Evolutionary conservation across 2,113 vertebrate species (phyloP).

Genomic region (Xiphophorus couchianus): DNA sequence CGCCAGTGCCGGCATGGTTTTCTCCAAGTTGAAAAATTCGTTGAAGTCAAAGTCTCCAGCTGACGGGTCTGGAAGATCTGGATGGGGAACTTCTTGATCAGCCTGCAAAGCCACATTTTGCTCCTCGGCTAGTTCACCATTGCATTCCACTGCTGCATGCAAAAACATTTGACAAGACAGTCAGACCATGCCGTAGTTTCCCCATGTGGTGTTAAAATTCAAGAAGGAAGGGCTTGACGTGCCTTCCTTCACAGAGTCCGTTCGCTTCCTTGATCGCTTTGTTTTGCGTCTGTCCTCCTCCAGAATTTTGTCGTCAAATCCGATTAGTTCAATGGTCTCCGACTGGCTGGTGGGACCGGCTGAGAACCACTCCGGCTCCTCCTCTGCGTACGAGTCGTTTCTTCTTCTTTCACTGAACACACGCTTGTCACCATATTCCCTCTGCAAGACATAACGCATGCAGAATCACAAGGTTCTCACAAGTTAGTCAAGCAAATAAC

Average conservation of each 20-base stretch:
- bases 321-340: constrained; percentile 97
- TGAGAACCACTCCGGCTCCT: constrained; percentile 98
- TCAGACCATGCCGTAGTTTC: background rate
- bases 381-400: constrained; percentile 96
- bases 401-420: constrained; percentile 94
- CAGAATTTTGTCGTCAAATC: constrained; percentile 95
- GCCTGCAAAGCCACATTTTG: constrained; percentile 80
- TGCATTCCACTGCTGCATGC: constrained; percentile 83
- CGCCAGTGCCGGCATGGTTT: constrained; percentile 94
- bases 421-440: constrained; percentile 95
- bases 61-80: constrained; percentile 86
- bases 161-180: background rate
- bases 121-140: constrained; percentile 88
- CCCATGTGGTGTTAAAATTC: background rate
- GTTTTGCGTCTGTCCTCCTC: constrained; percentile 92
- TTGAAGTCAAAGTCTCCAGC: constrained; percentile 98
- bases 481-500: background rate
- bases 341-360: constrained; percentile 97
- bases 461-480: background rate
- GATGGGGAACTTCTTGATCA: constrained; percentile 93
- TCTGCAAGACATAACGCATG: constrained; percentile 73
- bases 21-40: constrained; percentile 98
- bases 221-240: constrained; percentile 7
- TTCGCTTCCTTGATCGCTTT: constrained; percentile 87
- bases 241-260: constrained; percentile 90